These are phyloP conservation scores for Epinephelus cyanopodus DNA, from an alignment of 2,113 vertebrate species.

Conservation along the genomic window DNA sequence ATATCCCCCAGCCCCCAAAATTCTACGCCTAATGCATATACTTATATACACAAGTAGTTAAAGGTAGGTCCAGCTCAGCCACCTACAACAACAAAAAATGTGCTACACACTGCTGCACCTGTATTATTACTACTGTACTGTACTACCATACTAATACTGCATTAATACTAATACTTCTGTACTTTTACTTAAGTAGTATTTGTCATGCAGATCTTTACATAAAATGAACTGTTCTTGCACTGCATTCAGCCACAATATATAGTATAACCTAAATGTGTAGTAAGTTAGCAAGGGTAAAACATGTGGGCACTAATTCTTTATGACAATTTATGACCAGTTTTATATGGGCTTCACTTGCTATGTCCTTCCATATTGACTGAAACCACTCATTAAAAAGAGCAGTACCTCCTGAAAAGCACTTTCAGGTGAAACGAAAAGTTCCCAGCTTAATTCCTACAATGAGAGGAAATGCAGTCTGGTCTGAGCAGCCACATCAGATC, in stretches of 20 bases:
- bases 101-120: background rate
- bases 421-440: slow-evolving; percentile 33
- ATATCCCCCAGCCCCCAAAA: no score
- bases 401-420: background rate
- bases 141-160: no score
- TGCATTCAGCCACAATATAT: background rate
- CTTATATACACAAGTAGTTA: no score
- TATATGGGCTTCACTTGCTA: slow-evolving; percentile 3
- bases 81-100: background rate
- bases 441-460: slow-evolving; percentile 38
- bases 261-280: background rate
- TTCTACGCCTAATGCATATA: no score
- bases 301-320: background rate
- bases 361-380: slow-evolving; percentile 6
- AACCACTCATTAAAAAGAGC: slow-evolving; percentile 44
- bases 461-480: slow-evolving; percentile 69
- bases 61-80: no score
- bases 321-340: background rate
- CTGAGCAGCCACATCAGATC: slow-evolving; percentile 45
- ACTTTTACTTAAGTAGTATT: background rate
- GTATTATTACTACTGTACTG: background rate
- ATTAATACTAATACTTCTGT: background rate
- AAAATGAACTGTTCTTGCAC: background rate
- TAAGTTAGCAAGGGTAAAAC: background rate
- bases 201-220: background rate